A percentile compares a stretch with the other conserved stretches of the same genome.
These are phyloP conservation scores for Stegodyphus dumicola DNA, from an alignment of 1,140 invertebrate species.

Conservation along the genomic window DNA sequence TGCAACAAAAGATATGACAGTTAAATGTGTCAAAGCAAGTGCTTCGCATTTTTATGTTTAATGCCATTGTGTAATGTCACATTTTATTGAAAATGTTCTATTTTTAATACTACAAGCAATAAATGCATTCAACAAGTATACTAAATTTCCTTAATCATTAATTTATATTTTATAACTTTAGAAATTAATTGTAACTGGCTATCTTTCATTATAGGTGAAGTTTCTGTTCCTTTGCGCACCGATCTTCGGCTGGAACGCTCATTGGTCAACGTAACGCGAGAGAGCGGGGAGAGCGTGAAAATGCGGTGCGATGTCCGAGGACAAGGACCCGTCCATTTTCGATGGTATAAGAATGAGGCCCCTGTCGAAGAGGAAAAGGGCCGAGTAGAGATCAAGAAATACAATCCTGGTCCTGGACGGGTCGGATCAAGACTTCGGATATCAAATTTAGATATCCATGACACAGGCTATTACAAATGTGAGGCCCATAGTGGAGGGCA, in stretches of 20 bases:
- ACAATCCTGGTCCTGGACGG: slow-evolving; percentile 15
- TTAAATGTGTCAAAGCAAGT: no score
- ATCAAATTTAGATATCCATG: slow-evolving; percentile 74
- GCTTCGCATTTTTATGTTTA: no score
- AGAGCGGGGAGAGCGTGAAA: slow-evolving; percentile 74
- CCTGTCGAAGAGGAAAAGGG: slow-evolving; percentile 71
- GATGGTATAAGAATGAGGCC: slow-evolving; percentile 78
- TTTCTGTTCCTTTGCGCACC: background rate
- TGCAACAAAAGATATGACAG: no score
- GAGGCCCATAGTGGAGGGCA: slow-evolving; percentile 72
- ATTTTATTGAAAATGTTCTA: no score
- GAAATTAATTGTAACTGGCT: no score
- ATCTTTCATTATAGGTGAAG: background rate
- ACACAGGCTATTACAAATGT: slow-evolving; percentile 79
- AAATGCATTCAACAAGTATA: no score
- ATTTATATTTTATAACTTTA: no score
- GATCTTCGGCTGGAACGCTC: slow-evolving; percentile 47
- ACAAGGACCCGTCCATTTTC: slow-evolving; percentile 72
- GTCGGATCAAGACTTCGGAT: slow-evolving; percentile 73
- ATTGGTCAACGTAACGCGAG: slow-evolving; percentile 74
- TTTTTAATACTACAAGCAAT: no score
- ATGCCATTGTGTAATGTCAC: no score
- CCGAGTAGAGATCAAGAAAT: slow-evolving; percentile 71
- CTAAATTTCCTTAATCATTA: no score
- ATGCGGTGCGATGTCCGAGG: slow-evolving; percentile 77